A percentile compares a stretch with the other conserved stretches of the same genome.
These are phyloP conservation scores for Hydropotes inermis DNA, from an alignment of 2,113 vertebrate species.

Conservation along the genomic window DNA sequence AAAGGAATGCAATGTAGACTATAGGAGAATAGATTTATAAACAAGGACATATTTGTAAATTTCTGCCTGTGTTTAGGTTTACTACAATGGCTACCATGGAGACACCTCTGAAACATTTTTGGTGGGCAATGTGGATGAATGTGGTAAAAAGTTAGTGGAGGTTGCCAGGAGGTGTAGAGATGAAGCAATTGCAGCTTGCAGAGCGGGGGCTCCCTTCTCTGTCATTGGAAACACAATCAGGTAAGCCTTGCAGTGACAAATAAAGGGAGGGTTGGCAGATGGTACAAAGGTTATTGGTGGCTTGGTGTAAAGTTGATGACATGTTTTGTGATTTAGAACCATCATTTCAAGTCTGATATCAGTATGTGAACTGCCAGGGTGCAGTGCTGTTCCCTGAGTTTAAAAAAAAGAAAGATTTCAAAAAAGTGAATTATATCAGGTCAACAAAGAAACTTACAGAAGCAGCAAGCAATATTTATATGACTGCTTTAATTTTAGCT, in stretches of 20 bases:
- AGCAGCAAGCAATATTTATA: conserved; percentile 77
- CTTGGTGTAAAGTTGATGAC: conserved; percentile 91
- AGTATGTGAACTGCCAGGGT: conserved; percentile 89
- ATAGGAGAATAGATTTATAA: conserved; percentile 51
- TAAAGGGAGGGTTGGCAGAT: conserved; percentile 87
- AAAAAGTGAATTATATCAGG: conserved; percentile 83
- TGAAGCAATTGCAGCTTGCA: conserved; percentile 93
- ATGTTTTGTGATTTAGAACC: conserved; percentile 92
- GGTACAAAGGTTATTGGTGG: conserved; percentile 90
- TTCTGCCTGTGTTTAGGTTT: conserved; percentile 88
- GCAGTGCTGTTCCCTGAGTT: conserved; percentile 84
- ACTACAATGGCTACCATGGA: conserved; percentile 96
- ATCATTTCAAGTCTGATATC: conserved; percentile 92
- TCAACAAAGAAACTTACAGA: conserved; percentile 84
- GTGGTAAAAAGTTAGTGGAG: conserved; percentile 88
- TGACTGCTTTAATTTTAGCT: conserved; percentile 62
- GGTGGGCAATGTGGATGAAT: conserved; percentile 91
- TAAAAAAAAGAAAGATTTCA: conserved; percentile 73
- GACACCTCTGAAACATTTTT: conserved; percentile 98
- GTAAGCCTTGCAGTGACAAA: conserved; percentile 87
- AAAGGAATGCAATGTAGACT: conserved; percentile 43
- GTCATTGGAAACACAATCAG: conserved; percentile 98
- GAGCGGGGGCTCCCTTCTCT: conserved; percentile 89
- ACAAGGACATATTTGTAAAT: conserved; percentile 66
- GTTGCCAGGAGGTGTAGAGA: conserved; percentile 92